Evolutionary conservation across 2,113 vertebrate genomes (phyloP), one percentile per base, ranked within the genome.

Genomic region (Hippocampus barbouri): DNA sequence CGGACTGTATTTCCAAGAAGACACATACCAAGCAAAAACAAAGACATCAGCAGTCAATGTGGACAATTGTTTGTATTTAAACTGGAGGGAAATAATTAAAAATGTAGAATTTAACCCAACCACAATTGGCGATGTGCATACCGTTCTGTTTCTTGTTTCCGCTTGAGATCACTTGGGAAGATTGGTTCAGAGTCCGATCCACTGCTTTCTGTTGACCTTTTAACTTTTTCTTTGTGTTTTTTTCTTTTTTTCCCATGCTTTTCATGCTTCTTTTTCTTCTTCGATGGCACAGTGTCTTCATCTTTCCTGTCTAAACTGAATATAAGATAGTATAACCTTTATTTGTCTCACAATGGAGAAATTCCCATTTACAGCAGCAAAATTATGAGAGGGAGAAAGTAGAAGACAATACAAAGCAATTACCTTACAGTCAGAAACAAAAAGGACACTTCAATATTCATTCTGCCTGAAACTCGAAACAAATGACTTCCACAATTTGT

Each of bases 241-340:
- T 93, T 94, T 81, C 90, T 94, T 68, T 92, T 95, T 30, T 92
- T 94, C 78, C 84, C 94, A 71, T 93, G 95, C 73, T 92, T 92
- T 78, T 93, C 96, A 84, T 90, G 89, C 72, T 92, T 90, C 66
- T 83, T 93, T 65, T 90, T 94, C 72, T 89, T 95, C 90, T 91
- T 73, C 89, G 80, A n/a, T 69, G 85, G 87, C 63, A 76, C 77
- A 43, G 82, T 87, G 20, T 79, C 77, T 67, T 82, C 73, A 49
- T 87, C 89, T 21, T 66, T 87, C 86, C 62, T 77, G 83, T 5
- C 84, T 77, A 54, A 73, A 75, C 68, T 89, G 20, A 30, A 6
- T 49, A 78, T 54, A 51, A 47, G 10, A 78, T 54, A 51, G 41
- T 6, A 47, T 12, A 41, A 30, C 0, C 34, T 38, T 38, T 5